Percentiles rank a stretch among this genome's conserved stretches.
Evolutionary conservation across 2,888 invertebrate genomes (phyloP).

Genomic region (Griposia aprilina): DNA sequence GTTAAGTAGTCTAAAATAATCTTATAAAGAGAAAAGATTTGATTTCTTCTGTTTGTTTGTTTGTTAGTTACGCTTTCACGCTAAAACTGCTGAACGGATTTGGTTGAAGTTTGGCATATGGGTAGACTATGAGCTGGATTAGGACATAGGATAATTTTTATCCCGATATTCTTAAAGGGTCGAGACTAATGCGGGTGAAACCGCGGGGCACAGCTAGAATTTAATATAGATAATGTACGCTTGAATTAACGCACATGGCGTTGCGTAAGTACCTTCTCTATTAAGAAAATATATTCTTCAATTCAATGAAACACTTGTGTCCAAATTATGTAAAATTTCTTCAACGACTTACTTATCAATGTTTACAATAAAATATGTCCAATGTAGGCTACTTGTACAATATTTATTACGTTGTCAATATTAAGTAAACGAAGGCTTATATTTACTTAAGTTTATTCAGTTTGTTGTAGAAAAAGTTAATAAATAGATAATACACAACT

Average conservation of each 20-base stretch:
- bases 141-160: no score
- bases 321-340: constrained; percentile 45
- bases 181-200: no score
- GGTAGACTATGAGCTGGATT: no score
- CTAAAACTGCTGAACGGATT: no score
- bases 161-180: no score
- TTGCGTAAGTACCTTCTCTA: constrained; percentile 2
- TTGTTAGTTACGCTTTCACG: no score
- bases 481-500: neutral
- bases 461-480: constrained; percentile 18
- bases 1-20: neutral
- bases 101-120: no score
- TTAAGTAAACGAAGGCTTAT: constrained; percentile 12
- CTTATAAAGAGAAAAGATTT: no score
- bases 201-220: neutral
- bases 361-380: constrained; percentile 22
- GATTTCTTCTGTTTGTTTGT: no score
- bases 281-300: constrained; percentile 38
- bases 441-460: constrained; percentile 32
- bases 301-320: constrained; percentile 54
- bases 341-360: constrained; percentile 13
- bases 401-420: constrained; percentile 45
- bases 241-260: constrained; percentile 8
- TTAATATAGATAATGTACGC: constrained; percentile 19
- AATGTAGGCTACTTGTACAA: constrained; percentile 36